These are phyloP conservation scores for Cathartes aura DNA, from an alignment of 2,113 vertebrate genomes.

Conservation along the genomic window DNA sequence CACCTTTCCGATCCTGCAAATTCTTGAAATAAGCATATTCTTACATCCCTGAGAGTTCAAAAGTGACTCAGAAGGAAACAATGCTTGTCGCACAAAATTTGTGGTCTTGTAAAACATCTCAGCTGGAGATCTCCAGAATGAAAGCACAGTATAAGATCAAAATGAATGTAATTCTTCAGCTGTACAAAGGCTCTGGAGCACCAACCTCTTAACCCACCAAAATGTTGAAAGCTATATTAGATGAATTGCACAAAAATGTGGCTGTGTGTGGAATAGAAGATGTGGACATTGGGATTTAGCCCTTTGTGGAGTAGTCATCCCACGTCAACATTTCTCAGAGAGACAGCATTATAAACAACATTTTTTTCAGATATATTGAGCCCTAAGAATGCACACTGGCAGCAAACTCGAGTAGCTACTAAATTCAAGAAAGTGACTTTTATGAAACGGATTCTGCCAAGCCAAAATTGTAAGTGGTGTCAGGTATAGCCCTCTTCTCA, in stretches of 20 bases:
- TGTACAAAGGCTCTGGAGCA: not conserved
- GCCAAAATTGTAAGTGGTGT: not conserved
- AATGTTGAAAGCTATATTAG: not conserved
- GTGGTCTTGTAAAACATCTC: not conserved
- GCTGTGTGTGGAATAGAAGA: not conserved
- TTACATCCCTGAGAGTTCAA: not conserved
- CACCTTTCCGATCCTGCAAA: not conserved
- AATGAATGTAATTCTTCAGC: not conserved
- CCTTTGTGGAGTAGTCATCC: not conserved
- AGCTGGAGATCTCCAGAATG: not conserved
- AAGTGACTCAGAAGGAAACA: not conserved
- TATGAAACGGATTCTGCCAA: not conserved
- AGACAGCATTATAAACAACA: not conserved
- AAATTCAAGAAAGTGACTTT: not conserved
- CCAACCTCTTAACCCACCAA: not conserved
- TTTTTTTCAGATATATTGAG: not conserved
- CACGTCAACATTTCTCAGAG: not conserved
- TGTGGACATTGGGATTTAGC: not conserved
- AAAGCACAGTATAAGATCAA: not conserved
- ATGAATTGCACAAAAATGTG: not conserved
- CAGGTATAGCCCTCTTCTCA: not conserved
- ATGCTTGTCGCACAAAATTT: not conserved
- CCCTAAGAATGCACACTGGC: not conserved
- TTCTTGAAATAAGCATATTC: not conserved
- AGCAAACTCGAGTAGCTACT: not conserved